A percentile compares a stretch with the other conserved stretches of the same genome.
These are phyloP conservation scores for Hemibagrus wyckioides DNA, from an alignment of 2,113 vertebrate species.

Conservation along the genomic window DNA sequence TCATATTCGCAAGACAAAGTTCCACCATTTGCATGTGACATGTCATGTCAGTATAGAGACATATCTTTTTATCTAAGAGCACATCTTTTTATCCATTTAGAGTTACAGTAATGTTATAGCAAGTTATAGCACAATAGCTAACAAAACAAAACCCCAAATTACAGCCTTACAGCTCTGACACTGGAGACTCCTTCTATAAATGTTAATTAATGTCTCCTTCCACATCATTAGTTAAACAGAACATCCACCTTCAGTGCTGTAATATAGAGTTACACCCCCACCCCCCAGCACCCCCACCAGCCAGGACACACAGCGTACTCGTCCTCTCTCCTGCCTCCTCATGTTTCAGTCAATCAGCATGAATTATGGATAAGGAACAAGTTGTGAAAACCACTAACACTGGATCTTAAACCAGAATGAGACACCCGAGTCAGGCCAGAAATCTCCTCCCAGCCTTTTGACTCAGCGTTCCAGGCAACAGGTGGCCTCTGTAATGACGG, in stretches of 20 bases:
- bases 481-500: slow-evolving; percentile 30
- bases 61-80: no score
- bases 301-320: neutral
- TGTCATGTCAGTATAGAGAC: neutral
- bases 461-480: slow-evolving; percentile 7
- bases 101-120: neutral
- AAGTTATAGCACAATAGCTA: neutral
- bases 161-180: neutral
- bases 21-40: neutral
- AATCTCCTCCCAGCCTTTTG: neutral
- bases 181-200: neutral
- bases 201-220: neutral
- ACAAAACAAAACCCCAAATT: neutral
- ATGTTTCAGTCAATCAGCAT: slow-evolving; percentile 51
- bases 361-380: slow-evolving; percentile 55
- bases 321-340: slow-evolving; percentile 39
- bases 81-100: neutral
- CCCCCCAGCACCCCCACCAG: no score
- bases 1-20: neutral
- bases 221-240: neutral
- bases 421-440: slow-evolving; percentile 5
- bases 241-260: no score
- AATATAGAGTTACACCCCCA: neutral
- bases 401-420: slow-evolving; percentile 7
- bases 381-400: slow-evolving; percentile 38